These are phyloP conservation scores for Ptyas mucosa DNA, from an alignment of 2,113 vertebrate genomes.

Conservation along the genomic window DNA sequence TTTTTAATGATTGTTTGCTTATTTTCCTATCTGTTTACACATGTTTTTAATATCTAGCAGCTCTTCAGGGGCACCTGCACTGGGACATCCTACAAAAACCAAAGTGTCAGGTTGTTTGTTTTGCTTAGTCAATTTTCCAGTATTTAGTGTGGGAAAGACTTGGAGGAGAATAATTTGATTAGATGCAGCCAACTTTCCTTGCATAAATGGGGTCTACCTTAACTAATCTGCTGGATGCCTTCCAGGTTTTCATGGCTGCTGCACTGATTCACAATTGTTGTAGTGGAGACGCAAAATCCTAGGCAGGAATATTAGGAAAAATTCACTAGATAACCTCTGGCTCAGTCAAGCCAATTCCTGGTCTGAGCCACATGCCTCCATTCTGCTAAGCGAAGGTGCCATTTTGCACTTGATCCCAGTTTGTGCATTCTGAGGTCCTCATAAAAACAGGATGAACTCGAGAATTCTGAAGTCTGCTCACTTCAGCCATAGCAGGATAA, in stretches of 20 bases:
- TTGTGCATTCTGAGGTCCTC: neutral
- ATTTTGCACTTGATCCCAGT: neutral
- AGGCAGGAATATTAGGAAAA: neutral
- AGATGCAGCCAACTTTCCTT: neutral
- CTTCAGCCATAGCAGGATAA: neutral
- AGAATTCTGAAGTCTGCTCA: neutral
- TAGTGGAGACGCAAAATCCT: neutral
- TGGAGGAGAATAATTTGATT: neutral
- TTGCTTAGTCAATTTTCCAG: conserved; percentile 5
- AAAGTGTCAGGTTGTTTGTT: neutral
- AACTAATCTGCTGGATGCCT: rapidly evolving
- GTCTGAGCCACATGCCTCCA: neutral
- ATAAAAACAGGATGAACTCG: neutral
- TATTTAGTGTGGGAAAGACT: neutral
- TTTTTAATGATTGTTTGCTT: neutral
- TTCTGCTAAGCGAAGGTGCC: neutral
- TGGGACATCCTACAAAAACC: neutral
- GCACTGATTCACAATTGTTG: neutral
- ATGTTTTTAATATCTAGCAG: conserved; percentile 6
- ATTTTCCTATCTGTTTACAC: conserved; percentile 20
- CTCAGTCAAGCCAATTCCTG: neutral
- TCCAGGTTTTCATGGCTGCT: neutral
- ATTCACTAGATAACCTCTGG: neutral
- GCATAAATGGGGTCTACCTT: neutral
- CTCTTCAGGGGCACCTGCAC: conserved; percentile 5